phyloP scores from a whole-genome alignment of 2,113 vertebrate genomes.

The Grus americana region DNA sequence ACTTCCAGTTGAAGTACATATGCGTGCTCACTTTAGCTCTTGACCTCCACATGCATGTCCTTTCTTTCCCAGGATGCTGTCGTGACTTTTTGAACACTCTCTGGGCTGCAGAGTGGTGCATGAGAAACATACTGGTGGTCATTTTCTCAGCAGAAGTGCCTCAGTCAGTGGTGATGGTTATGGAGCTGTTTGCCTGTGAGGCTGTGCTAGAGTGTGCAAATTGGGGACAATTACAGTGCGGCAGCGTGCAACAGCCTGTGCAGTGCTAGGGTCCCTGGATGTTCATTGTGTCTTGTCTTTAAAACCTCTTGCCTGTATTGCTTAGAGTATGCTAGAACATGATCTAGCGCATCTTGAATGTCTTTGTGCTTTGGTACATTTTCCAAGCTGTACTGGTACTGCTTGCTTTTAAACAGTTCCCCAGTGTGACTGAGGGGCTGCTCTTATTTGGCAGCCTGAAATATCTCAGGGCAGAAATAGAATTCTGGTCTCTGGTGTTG shows the following conservation, averaged over 20 bases:
- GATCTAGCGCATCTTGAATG: not conserved
- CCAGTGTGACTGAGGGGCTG: not conserved
- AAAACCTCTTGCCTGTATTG: not conserved
- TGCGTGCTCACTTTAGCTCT: not conserved
- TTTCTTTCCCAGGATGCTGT: not conserved
- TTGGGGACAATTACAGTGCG: rapidly evolving
- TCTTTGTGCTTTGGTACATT: not conserved
- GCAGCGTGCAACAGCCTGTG: not conserved
- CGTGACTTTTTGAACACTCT: not conserved
- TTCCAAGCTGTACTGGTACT: not conserved
- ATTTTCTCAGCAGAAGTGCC: not conserved
- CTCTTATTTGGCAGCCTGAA: not conserved
- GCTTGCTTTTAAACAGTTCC: not conserved
- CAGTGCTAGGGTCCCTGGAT: not conserved
- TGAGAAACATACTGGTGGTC: not conserved
- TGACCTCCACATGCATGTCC: not conserved
- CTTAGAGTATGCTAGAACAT: not conserved
- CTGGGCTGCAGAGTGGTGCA: not conserved
- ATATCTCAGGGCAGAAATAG: not conserved
- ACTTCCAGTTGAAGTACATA: not conserved
- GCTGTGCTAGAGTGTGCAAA: rapidly evolving
- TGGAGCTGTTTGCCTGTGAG: not conserved
- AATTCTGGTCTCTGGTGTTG: not conserved
- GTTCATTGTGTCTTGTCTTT: not conserved
- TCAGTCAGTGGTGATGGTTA: not conserved